These are phyloP conservation scores for Apodemia mormo DNA, from an alignment of 2,888 invertebrate species.

Conservation along the genomic window DNA sequence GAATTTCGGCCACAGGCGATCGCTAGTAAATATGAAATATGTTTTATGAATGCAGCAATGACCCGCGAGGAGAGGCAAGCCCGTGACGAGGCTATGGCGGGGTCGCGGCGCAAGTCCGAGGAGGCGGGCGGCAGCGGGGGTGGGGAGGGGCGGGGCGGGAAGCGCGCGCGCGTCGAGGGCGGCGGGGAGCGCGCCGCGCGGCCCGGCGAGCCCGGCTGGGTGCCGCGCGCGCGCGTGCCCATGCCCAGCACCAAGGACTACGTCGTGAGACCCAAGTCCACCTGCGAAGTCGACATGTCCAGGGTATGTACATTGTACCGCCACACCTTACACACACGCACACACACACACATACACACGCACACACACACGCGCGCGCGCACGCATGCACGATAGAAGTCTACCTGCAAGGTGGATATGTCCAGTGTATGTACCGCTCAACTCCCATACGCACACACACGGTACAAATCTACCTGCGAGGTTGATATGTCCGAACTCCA, in stretches of 20 bases:
- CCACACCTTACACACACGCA: not conserved
- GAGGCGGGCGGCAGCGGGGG: slow-evolving; percentile 93
- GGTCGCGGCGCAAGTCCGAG: slow-evolving; percentile 42
- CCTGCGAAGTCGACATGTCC: slow-evolving; percentile 92
- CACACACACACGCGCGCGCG: too few species aligned
- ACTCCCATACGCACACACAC: too few species aligned
- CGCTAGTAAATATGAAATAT: too few species aligned
- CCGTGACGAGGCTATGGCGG: slow-evolving; percentile 93
- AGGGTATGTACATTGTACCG: slow-evolving; percentile 80
- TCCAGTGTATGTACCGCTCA: too few species aligned
- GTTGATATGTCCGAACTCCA: too few species aligned
- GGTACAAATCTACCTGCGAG: too few species aligned
- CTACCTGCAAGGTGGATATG: too few species aligned
- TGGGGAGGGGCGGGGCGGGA: slow-evolving; percentile 77
- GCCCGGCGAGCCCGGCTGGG: slow-evolving; percentile 98
- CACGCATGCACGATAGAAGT: too few species aligned
- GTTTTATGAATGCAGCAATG: slow-evolving; percentile 81
- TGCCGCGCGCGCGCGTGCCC: slow-evolving; percentile 96
- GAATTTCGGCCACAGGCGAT: too few species aligned
- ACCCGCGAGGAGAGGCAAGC: slow-evolving; percentile 96
- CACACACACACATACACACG: too few species aligned
- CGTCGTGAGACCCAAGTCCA: slow-evolving; percentile 95
- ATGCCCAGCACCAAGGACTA: slow-evolving; percentile 98
- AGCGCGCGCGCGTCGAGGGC: slow-evolving; percentile 78
- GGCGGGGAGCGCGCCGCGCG: slow-evolving; percentile 84